These are phyloP conservation scores for Polypterus senegalus DNA, from an alignment of 2,113 vertebrate genomes.

Conservation along the genomic window DNA sequence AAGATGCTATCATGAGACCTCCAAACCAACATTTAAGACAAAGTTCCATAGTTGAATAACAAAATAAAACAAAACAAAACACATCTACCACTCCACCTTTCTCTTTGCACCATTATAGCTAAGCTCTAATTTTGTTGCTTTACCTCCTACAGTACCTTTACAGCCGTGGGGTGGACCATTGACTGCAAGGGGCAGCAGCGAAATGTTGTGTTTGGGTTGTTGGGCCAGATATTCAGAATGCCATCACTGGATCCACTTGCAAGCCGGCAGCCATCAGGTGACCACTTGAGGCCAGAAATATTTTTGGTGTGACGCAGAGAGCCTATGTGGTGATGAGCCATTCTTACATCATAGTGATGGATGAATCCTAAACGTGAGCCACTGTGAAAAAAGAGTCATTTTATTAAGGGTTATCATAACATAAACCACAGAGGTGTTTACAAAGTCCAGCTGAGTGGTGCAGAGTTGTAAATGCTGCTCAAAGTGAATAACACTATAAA, in stretches of 20 bases:
- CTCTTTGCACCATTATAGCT: background rate
- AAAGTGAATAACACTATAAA: no score
- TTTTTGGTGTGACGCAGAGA: conserved; percentile 30
- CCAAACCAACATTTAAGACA: no score
- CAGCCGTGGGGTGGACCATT: conserved; percentile 44
- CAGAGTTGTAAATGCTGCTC: no score
- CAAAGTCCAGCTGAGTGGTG: no score
- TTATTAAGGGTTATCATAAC: no score
- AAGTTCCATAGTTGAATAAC: background rate
- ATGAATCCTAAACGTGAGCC: conserved; percentile 52
- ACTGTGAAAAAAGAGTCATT: conserved; percentile 26
- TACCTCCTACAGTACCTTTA: conserved; percentile 43
- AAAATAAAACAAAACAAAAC: conserved; percentile 6
- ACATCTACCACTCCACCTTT: background rate
- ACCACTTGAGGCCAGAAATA: conserved; percentile 62
- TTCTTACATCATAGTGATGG: conserved; percentile 44
- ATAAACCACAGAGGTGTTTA: no score
- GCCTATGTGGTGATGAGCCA: conserved; percentile 31
- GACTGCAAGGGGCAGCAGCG: conserved; percentile 28
- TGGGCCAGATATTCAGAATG: conserved; percentile 46
- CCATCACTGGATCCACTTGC: conserved; percentile 52
- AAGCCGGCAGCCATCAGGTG: conserved; percentile 33
- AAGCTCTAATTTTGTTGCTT: background rate
- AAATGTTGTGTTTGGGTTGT: conserved; percentile 23
- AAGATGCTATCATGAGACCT: no score